Evolutionary conservation across 2,113 vertebrate species (phyloP), one percentile per base, ranked within the genome.

Genomic region (Rhinogobius similis): DNA sequence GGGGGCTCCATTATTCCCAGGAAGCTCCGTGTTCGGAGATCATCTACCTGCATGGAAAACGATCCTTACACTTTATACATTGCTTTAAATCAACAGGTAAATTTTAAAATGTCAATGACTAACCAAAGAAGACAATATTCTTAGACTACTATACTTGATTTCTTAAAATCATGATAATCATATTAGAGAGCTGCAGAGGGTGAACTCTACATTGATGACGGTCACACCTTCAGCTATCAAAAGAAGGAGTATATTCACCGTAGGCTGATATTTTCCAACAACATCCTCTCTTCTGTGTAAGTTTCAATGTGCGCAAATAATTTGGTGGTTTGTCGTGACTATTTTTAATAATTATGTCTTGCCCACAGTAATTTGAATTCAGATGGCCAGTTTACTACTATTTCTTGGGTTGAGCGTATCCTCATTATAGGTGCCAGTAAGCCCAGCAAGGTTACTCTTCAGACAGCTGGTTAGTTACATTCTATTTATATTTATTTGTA

Each of bases 41-140:
- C 96, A 0, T 94, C 95, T 3, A 82, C 93, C 32, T 96, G 95
- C 74, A 97, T 96, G 96, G 92, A 91, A 62, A 77, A 91, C 0
- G 96, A 97, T 70, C 96, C 96, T 5, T 94, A 95, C 86, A 96
- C 95, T 9, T 90, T 97, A 0, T 95, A 90, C 0, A 93, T 97
- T n/a, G 95, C 96, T 5, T 91, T 96, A 20, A 90, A 90, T 21
- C 65, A 83, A 39, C 92, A 93, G 94, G 96, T 97, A 86, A 66
- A 44, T 44, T 36, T 1, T 1, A n/a, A 21, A 63, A 6, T 63
- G 10, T 24, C 4, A 23, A 16, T 23, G 11, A 62, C 6, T 26
- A 2, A 32, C 11, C 58, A 61, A 59, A 38, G 4, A 36, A 13
- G 27, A 3, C 29, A 36, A 38, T 4, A 12, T 36, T 20, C 10